phyloP scores from a whole-genome alignment of 2,888 invertebrate species.

The Onchidella celtica region DNA sequence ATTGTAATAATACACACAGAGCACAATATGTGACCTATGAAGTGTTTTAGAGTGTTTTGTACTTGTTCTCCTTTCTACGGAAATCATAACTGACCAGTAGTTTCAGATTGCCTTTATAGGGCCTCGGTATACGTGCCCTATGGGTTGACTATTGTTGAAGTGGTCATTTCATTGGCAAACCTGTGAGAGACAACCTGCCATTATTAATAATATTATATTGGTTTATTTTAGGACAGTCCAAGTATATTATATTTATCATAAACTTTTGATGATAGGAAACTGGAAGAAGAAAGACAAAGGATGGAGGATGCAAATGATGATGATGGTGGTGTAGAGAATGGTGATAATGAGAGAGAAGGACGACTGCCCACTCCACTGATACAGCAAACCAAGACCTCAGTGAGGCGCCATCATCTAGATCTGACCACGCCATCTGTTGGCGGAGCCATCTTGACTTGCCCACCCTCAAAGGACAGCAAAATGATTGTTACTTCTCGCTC shows the following conservation, averaged over 20 bases:
- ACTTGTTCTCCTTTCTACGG: no score
- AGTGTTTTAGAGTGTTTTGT: no score
- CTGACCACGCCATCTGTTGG: conserved; percentile 77
- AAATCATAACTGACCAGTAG: no score
- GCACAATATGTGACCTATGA: no score
- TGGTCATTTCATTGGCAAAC: no score
- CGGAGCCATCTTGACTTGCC: conserved; percentile 73
- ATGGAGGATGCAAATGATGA: conserved; percentile 26
- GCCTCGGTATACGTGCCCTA: no score
- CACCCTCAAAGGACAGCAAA: conserved; percentile 54
- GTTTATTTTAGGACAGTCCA: no score
- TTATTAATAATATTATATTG: no score
- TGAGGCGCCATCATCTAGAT: conserved; percentile 75
- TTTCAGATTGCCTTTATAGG: no score
- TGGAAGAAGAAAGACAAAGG: conserved; percentile 26
- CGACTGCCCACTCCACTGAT: conserved; percentile 73
- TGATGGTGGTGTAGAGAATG: conserved; percentile 7
- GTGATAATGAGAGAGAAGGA: conserved; percentile 61
- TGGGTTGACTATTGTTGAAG: no score
- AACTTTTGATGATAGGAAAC: conserved; percentile 11
- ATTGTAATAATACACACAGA: no score
- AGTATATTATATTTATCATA: not conserved
- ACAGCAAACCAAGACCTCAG: conserved; percentile 48
- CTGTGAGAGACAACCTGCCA: no score
- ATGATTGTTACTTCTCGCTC: conserved; percentile 45